Conservation (phyloP, 1,140 invertebrate genomes). For the Cotesia glomerata region DNA sequence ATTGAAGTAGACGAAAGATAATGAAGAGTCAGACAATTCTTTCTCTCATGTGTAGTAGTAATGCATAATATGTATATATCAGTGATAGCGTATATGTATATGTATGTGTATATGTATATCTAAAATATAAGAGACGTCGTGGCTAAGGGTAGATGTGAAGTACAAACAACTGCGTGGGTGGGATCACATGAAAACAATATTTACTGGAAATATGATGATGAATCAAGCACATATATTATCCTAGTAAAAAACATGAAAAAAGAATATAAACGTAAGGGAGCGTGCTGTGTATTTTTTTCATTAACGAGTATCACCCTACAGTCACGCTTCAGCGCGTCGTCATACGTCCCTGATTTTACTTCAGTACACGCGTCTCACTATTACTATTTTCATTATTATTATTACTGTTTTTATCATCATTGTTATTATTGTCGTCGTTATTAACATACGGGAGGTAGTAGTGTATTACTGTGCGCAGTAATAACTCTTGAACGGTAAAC, state of each 20-base stretch:
- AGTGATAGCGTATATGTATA: too few relatives aligned
- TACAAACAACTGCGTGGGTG: slow-evolving; percentile 23
- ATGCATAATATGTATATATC: too few relatives aligned
- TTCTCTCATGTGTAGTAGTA: too few relatives aligned
- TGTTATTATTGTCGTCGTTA: too few relatives aligned
- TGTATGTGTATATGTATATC: not conserved
- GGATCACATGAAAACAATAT: slow-evolving; percentile 39
- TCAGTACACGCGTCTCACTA: slow-evolving; percentile 15
- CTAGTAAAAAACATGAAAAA: too few relatives aligned
- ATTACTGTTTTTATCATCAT: not conserved
- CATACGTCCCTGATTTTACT: slow-evolving; percentile 41
- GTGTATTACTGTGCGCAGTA: too few relatives aligned
- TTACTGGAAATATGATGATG: slow-evolving; percentile 45
- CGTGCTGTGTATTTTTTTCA: slow-evolving; percentile 48
- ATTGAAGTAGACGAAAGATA: too few relatives aligned
- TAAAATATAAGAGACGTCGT: not conserved
- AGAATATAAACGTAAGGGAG: slow-evolving; percentile 28
- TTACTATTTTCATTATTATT: slow-evolving; percentile 3
- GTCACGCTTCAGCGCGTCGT: slow-evolving; percentile 43
- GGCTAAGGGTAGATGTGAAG: not conserved
- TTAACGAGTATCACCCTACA: slow-evolving; percentile 46
- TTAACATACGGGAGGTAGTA: too few relatives aligned
- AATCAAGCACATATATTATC: slow-evolving; percentile 38
- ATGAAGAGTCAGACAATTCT: too few relatives aligned
- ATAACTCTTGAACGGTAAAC: too few relatives aligned